Conservation (phyloP, 30 jellyfish, hydroid and myxozoan species). For the Catostylus mosaicus region DNA sequence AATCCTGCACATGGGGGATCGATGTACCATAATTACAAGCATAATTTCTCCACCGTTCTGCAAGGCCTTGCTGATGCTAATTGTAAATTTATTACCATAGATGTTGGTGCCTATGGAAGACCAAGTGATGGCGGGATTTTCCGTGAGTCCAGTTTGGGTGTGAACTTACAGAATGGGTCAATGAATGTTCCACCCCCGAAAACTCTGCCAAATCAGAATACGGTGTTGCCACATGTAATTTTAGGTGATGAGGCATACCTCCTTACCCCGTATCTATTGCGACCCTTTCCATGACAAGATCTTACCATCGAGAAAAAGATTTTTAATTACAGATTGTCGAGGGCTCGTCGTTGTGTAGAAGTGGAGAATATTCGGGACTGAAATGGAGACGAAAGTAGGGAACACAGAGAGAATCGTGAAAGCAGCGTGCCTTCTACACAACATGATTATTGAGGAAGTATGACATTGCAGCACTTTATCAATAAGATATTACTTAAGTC, state of each 20-base stretch:
- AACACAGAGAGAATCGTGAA: neutral
- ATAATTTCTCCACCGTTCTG: constrained; percentile 14
- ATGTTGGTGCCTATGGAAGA: constrained; percentile 43
- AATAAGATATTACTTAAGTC: no score
- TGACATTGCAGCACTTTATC: no score
- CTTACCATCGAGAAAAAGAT: neutral
- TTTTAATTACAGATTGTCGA: constrained; percentile 34
- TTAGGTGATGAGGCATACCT: constrained; percentile 45
- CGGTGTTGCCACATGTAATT: constrained; percentile 13
- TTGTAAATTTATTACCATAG: constrained; percentile 18
- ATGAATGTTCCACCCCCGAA: constrained; percentile 8
- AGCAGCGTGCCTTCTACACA: constrained; percentile 21
- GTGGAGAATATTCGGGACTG: constrained; percentile 5
- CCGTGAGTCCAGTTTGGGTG: constrained; percentile 21
- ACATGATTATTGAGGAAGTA: constrained; percentile 32
- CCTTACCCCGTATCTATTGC: constrained; percentile 6
- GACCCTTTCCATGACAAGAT: constrained; percentile 23
- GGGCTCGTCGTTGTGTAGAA: constrained; percentile 31
- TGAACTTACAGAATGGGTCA: constrained; percentile 1
- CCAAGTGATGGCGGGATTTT: constrained; percentile 36
- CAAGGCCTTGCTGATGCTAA: constrained; percentile 52
- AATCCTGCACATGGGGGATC: constrained; percentile 22
- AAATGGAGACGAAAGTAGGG: neutral
- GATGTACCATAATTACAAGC: constrained; percentile 27
- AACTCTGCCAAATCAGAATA: constrained; percentile 7